Percentiles rank a stretch among this genome's conserved stretches.
phyloP scores from a whole-genome alignment of 2,113 vertebrate genomes.

The Brachyhypopomus occidentalis region DNA sequence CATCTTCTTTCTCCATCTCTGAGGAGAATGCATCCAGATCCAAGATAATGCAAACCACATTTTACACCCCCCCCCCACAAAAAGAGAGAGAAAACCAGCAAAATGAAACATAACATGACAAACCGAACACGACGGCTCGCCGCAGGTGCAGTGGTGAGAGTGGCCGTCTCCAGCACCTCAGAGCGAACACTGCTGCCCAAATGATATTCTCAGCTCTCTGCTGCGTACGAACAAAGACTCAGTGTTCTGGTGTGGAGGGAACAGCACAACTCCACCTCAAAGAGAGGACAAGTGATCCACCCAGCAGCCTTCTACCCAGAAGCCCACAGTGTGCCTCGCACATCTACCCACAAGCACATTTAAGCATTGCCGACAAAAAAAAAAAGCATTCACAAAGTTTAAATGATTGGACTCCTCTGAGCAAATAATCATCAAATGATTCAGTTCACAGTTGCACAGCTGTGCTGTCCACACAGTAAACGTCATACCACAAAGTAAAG shows the following conservation, averaged over 20 bases:
- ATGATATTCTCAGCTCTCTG: constrained; percentile 55
- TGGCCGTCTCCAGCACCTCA: constrained; percentile 6
- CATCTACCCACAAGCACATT: background rate
- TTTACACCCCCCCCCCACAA: constrained; percentile 37
- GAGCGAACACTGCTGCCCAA: constrained; percentile 46
- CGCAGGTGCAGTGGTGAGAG: background rate
- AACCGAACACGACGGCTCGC: constrained; percentile 3
- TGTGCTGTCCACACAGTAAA: too few relatives aligned
- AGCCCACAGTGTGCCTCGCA: background rate
- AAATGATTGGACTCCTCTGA: background rate
- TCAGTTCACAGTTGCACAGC: background rate
- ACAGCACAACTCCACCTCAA: constrained; percentile 25
- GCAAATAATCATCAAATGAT: background rate
- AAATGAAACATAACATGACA: constrained; percentile 53
- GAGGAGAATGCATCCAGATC: background rate
- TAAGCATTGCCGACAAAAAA: background rate
- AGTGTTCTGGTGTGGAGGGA: constrained; percentile 55
- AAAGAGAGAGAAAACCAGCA: constrained; percentile 26
- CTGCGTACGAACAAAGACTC: constrained; percentile 59
- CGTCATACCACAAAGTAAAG: too few relatives aligned
- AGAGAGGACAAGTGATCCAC: background rate
- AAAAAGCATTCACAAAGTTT: background rate
- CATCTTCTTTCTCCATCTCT: background rate
- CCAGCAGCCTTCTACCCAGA: background rate
- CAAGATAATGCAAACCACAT: constrained; percentile 67